A percentile compares a stretch with the other conserved stretches of the same genome.
Evolutionary conservation across 2,888 invertebrate species (phyloP).

Genomic region (Diarsia mendica): DNA sequence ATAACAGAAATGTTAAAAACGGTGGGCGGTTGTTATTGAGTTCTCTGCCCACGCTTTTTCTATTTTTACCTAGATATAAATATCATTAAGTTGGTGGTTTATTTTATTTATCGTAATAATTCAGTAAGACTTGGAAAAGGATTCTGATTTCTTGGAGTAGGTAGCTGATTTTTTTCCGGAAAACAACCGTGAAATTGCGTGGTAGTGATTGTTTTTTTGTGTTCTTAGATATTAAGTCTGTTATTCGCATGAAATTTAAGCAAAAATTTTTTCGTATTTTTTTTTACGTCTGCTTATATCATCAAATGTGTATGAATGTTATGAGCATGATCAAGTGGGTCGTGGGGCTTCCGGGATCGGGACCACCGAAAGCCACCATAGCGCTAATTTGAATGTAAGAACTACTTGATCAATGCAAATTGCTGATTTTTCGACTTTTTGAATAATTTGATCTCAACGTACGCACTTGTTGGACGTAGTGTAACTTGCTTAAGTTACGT

Average conservation of each 20-base stretch:
- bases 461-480: neutral
- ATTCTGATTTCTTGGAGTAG: neutral
- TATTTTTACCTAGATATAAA: slow-evolving; percentile 1
- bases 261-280: neutral
- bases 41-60: slow-evolving; percentile 18
- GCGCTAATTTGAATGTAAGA: too few relatives aligned
- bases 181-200: neutral
- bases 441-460: neutral
- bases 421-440: neutral
- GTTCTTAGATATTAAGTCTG: neutral
- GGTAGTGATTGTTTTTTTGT: neutral
- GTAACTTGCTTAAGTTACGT: neutral
- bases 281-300: neutral
- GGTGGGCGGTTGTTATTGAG: slow-evolving; percentile 17
- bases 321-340: neutral
- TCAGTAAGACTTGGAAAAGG: neutral
- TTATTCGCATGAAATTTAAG: neutral
- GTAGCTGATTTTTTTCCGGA: neutral
- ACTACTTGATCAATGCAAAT: neutral
- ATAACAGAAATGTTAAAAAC: slow-evolving; percentile 5
- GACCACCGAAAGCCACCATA: too few relatives aligned
- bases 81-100: neutral
- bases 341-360: too few relatives aligned
- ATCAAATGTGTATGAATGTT: neutral
- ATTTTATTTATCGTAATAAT: neutral